Percentiles rank a stretch among this genome's conserved stretches.
phyloP scores from a whole-genome alignment of 2,797 vertebrate genomes.

The Nyctibius grandis region DNA sequence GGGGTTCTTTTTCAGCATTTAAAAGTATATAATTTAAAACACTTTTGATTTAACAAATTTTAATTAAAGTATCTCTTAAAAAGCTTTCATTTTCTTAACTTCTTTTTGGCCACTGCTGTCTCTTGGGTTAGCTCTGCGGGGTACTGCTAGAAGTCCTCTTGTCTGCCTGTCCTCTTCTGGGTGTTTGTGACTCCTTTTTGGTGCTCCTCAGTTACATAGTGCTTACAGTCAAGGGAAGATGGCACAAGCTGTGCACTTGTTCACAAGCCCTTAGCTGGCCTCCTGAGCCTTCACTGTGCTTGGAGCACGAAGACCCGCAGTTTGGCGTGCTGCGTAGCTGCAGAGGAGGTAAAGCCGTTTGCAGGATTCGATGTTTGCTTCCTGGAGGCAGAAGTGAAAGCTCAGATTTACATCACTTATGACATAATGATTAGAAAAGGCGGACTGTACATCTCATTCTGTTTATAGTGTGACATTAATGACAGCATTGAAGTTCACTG shows the following conservation, averaged over 20 bases:
- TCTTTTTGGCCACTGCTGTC: background rate
- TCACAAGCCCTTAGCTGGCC: background rate
- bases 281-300: background rate
- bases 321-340: background rate
- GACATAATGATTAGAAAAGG: background rate
- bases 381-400: background rate
- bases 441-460: background rate
- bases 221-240: background rate
- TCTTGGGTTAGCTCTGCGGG: background rate
- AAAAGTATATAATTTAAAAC: background rate
- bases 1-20: background rate
- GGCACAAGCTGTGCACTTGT: background rate
- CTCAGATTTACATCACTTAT: background rate
- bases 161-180: background rate
- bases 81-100: background rate
- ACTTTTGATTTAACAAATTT: background rate
- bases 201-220: background rate
- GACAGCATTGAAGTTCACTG: background rate
- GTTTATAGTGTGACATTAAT: background rate
- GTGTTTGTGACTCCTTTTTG: background rate
- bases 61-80: background rate
- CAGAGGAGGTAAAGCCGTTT: background rate
- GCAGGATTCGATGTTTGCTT: background rate
- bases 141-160: background rate
- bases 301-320: background rate